These are phyloP conservation scores for Yponomeuta malinellus DNA, from an alignment of 2,888 invertebrate species.

Conservation along the genomic window DNA sequence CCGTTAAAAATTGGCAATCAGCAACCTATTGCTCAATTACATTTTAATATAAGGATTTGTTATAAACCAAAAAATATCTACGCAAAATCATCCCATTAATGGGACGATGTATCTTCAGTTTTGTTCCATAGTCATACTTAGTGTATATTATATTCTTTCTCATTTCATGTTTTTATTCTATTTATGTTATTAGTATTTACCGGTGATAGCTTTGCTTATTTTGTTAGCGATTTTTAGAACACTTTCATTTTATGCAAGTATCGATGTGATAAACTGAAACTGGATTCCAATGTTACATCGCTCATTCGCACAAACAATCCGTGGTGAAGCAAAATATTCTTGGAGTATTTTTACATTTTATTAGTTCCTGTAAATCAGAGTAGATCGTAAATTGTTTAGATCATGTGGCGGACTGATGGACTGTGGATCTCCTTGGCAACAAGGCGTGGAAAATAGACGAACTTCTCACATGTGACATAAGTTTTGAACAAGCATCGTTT, in stretches of 20 bases:
- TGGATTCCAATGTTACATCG: background rate
- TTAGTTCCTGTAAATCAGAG: constrained; percentile 41
- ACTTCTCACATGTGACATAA: background rate
- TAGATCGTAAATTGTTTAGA: constrained; percentile 27
- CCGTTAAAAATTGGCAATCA: too few species aligned
- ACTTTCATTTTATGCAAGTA: background rate
- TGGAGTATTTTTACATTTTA: constrained; percentile 29
- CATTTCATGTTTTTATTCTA: too few species aligned
- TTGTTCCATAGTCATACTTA: too few species aligned
- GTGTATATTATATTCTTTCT: too few species aligned
- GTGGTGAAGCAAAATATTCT: constrained; percentile 20
- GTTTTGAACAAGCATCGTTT: background rate
- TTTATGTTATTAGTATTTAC: too few species aligned
- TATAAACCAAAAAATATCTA: too few species aligned
- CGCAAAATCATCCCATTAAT: too few species aligned
- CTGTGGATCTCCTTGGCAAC: background rate
- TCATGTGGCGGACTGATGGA: constrained; percentile 8
- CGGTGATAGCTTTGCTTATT: too few species aligned
- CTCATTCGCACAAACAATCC: constrained; percentile 29
- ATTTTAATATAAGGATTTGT: too few species aligned
- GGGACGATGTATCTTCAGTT: too few species aligned
- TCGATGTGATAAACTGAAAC: background rate
- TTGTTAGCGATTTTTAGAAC: too few species aligned
- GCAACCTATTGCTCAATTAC: too few species aligned
- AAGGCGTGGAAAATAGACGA: background rate